Evolutionary conservation across 2,113 vertebrate genomes (phyloP).

Genomic region (Upupa epops): DNA sequence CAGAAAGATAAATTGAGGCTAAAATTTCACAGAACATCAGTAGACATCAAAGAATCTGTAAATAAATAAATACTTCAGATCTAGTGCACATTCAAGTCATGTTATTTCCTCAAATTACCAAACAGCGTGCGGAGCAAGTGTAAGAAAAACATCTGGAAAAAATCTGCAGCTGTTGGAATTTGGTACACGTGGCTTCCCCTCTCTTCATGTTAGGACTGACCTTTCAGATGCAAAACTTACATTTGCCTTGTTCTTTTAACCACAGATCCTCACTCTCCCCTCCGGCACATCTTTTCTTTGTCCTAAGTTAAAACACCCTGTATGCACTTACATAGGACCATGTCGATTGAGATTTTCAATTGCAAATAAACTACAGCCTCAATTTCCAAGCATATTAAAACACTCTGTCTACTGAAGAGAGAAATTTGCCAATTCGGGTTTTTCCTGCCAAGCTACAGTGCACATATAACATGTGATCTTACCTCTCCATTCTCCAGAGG

Average conservation of each 20-base stretch:
- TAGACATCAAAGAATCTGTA: neutral
- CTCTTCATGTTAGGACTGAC: neutral
- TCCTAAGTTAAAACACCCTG: neutral
- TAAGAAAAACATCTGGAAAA: neutral
- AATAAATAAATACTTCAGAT: neutral
- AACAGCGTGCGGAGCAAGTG: neutral
- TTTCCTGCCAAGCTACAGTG: neutral
- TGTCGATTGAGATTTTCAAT: fast-evolving
- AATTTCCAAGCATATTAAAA: neutral
- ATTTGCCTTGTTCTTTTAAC: neutral
- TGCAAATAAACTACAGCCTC: neutral
- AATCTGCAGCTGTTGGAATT: neutral
- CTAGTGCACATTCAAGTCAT: neutral
- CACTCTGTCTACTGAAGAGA: neutral
- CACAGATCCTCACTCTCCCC: neutral
- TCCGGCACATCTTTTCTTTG: neutral
- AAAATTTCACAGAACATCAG: neutral
- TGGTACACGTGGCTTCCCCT: neutral
- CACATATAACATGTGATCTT: conserved; percentile 41
- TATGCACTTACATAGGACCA: neutral
- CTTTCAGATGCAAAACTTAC: neutral
- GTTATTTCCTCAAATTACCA: neutral
- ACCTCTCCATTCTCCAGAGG: conserved; percentile 99
- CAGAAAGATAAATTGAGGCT: neutral
- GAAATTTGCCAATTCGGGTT: fast-evolving